These are phyloP conservation scores for Psix sp. DNA, from an alignment of 1,140 invertebrate genomes.

Conservation along the genomic window DNA sequence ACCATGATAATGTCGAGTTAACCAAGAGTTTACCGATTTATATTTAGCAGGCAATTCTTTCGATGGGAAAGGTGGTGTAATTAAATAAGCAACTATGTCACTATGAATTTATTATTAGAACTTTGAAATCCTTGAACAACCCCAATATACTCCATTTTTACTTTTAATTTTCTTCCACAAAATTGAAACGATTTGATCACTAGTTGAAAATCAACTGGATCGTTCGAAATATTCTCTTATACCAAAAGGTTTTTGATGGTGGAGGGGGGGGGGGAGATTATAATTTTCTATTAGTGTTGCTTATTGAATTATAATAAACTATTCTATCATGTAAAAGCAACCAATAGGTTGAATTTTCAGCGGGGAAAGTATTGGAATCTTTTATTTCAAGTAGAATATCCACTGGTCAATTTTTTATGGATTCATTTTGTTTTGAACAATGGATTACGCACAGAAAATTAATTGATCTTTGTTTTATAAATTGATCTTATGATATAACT, in stretches of 20 bases:
- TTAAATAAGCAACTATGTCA: not conserved
- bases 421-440: slow-evolving; percentile 11
- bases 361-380: not conserved
- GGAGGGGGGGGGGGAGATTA: no score
- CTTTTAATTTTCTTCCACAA: no score
- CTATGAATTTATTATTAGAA: not conserved
- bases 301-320: not conserved
- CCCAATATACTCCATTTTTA: slow-evolving; percentile 3
- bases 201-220: no score
- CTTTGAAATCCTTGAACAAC: not conserved
- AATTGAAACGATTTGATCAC: no score
- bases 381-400: slow-evolving; percentile 2
- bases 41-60: not conserved
- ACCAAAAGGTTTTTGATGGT: no score
- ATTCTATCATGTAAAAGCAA: slow-evolving; percentile 1
- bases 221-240: no score
- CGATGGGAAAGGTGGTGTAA: not conserved
- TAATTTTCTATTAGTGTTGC: not conserved
- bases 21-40: not conserved
- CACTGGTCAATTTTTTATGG: not conserved
- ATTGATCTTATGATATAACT: not conserved
- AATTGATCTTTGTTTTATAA: not conserved
- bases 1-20: slow-evolving; percentile 1
- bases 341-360: not conserved
- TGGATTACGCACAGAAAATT: slow-evolving; percentile 4